Evolutionary conservation across 2,797 vertebrate genomes (phyloP).

Genomic region (Gadopsis marmoratus): DNA sequence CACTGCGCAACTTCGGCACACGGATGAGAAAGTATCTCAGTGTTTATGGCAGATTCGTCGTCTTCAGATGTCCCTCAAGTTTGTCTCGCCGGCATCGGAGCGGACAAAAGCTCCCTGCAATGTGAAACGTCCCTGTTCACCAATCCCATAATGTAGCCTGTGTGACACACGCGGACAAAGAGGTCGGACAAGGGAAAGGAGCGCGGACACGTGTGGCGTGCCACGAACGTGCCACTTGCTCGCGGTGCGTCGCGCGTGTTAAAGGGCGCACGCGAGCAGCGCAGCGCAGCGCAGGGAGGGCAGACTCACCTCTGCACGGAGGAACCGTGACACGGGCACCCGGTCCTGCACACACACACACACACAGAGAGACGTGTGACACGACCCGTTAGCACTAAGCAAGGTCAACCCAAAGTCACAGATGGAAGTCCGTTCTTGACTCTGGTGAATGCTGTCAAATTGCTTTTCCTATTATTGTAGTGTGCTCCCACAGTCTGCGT

Average conservation of each 20-base stretch:
- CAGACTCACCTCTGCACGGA: conserved; percentile 44
- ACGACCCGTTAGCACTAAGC: too few relatives aligned
- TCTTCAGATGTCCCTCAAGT: conserved; percentile 45
- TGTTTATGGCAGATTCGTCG: conserved; percentile 4
- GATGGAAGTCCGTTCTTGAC: not conserved
- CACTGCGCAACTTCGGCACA: conserved; percentile 12
- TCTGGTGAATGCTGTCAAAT: not conserved
- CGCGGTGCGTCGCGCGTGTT: conserved; percentile 38
- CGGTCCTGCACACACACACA: not conserved
- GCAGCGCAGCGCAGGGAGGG: conserved; percentile 32
- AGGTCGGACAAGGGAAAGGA: too few relatives aligned
- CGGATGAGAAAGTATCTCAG: conserved; percentile 12
- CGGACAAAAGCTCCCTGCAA: conserved; percentile 22
- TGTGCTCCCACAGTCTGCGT: not conserved
- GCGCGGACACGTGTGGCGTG: too few relatives aligned
- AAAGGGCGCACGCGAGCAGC: conserved; percentile 29
- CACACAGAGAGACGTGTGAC: too few relatives aligned
- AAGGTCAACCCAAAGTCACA: not conserved
- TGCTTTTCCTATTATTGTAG: not conserved
- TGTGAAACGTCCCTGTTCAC: not conserved
- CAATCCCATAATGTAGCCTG: conserved; percentile 25
- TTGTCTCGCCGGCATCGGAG: conserved; percentile 27
- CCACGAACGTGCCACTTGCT: too few relatives aligned
- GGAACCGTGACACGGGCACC: not conserved
- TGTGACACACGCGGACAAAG: not conserved